phyloP scores from a whole-genome alignment of 1,140 invertebrate genomes.

The Drosophila tropicalis region DNA sequence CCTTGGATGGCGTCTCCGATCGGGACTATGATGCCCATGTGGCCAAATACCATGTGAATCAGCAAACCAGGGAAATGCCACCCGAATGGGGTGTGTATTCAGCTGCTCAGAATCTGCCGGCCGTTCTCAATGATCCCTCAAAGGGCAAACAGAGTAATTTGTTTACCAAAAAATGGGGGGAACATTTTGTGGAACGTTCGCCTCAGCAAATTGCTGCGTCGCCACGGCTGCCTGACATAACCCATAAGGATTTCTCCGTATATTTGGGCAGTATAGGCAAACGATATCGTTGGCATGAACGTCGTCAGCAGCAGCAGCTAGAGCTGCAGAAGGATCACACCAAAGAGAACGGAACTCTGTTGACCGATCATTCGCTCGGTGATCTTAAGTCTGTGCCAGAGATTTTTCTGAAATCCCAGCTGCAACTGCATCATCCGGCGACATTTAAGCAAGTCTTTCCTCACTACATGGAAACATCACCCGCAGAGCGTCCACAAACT shows the following conservation, averaged over 20 bases:
- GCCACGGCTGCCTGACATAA: conserved; percentile 93
- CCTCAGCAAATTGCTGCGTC: conserved; percentile 88
- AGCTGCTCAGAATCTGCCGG: conserved; percentile 96
- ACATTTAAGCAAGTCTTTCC: conserved; percentile 96
- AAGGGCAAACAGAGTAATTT: conserved; percentile 95
- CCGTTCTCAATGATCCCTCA: conserved; percentile 97
- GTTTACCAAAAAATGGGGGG: conserved; percentile 99
- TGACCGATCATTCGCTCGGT: conserved; percentile 82
- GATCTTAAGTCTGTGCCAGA: conserved; percentile 88
- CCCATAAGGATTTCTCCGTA: conserved; percentile 92
- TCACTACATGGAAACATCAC: conserved; percentile 82
- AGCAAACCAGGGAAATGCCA: conserved; percentile 84
- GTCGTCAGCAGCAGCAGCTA: conserved; percentile 57
- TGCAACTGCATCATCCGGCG: conserved; percentile 91
- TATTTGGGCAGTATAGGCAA: conserved; percentile 92
- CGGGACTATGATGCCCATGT: conserved; percentile 95
- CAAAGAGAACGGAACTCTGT: conserved; percentile 30
- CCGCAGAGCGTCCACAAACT: conserved; percentile 66
- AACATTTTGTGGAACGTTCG: conserved; percentile 93
- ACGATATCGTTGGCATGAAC: conserved; percentile 85
- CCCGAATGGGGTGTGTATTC: conserved; percentile 91
- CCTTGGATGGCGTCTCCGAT: conserved; percentile 94
- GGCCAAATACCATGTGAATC: conserved; percentile 89
- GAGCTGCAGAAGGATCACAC: conserved; percentile 25
- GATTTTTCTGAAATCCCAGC: conserved; percentile 93